A percentile compares a stretch with the other conserved stretches of the same genome.
These are phyloP conservation scores for Melanocharis versteri DNA, from an alignment of 2,113 vertebrate genomes.

Conservation along the genomic window DNA sequence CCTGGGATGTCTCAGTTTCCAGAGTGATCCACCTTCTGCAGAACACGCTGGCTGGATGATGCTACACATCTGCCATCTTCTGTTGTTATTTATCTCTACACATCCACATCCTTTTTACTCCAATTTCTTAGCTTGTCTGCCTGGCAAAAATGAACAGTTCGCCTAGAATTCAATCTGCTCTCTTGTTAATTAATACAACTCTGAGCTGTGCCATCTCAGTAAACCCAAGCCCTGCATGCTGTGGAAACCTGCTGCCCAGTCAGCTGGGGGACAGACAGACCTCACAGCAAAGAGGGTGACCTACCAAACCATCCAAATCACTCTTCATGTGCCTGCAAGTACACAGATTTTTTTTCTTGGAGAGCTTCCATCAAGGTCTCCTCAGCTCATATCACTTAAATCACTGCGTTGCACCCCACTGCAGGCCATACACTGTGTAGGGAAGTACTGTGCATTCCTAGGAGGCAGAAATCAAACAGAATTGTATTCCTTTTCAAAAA, in stretches of 20 bases:
- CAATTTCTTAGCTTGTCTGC: background rate
- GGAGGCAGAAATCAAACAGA: background rate
- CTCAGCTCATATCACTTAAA: background rate
- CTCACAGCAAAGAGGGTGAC: background rate
- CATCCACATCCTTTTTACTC: background rate
- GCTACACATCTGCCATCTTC: background rate
- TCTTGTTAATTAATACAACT: background rate
- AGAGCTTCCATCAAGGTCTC: background rate
- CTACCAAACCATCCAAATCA: background rate
- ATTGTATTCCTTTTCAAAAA: background rate
- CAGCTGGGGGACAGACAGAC: background rate
- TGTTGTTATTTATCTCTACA: background rate
- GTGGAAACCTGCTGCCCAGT: background rate
- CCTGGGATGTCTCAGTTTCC: background rate
- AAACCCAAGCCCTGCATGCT: background rate
- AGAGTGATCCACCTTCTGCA: background rate
- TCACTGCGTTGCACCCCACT: background rate
- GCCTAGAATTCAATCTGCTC: background rate
- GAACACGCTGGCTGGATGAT: accelerated
- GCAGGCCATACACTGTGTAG: background rate
- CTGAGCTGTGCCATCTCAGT: background rate
- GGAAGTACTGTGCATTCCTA: background rate
- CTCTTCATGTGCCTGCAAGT: background rate
- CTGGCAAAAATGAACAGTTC: background rate
- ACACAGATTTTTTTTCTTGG: background rate